These are phyloP conservation scores for Anabas testudineus DNA, from an alignment of 2,797 vertebrate species.

Conservation along the genomic window DNA sequence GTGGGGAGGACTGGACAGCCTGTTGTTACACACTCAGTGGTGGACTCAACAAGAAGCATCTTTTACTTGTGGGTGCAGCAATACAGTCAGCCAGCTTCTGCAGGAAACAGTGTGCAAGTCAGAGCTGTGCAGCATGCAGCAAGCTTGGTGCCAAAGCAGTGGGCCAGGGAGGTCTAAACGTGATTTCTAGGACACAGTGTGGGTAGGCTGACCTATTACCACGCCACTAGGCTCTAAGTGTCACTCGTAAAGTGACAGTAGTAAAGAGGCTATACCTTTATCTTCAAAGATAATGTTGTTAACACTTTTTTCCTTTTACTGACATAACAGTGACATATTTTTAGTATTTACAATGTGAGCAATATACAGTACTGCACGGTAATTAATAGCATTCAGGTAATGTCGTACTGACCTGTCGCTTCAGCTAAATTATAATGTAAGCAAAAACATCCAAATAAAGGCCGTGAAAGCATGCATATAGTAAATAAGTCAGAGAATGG, in stretches of 20 bases:
- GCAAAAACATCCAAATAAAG: not conserved
- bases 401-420: too few relatives aligned
- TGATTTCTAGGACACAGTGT: slow-evolving; percentile 15
- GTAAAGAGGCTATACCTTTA: not conserved
- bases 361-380: too few relatives aligned
- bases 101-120: slow-evolving; percentile 21
- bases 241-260: not conserved
- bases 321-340: too few relatives aligned
- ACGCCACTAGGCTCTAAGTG: slow-evolving; percentile 5
- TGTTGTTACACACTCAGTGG: slow-evolving; percentile 25
- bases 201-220: slow-evolving; percentile 20
- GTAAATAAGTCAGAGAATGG: too few relatives aligned
- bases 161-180: slow-evolving; percentile 7
- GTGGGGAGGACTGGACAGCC: slow-evolving; percentile 1
- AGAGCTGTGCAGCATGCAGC: slow-evolving; percentile 60
- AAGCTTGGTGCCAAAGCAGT: slow-evolving; percentile 51
- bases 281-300: not conserved
- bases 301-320: too few relatives aligned
- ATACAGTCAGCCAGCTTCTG: slow-evolving; percentile 38
- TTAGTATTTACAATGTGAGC: too few relatives aligned
- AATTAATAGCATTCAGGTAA: too few relatives aligned
- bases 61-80: slow-evolving; percentile 15
- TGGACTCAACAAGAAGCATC: slow-evolving; percentile 33
- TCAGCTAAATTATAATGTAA: too few relatives aligned
- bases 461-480: too few relatives aligned